Percentiles rank a stretch among this genome's conserved stretches.
phyloP scores from a whole-genome alignment of 2,113 vertebrate genomes.

The Percopsis transmontana region DNA sequence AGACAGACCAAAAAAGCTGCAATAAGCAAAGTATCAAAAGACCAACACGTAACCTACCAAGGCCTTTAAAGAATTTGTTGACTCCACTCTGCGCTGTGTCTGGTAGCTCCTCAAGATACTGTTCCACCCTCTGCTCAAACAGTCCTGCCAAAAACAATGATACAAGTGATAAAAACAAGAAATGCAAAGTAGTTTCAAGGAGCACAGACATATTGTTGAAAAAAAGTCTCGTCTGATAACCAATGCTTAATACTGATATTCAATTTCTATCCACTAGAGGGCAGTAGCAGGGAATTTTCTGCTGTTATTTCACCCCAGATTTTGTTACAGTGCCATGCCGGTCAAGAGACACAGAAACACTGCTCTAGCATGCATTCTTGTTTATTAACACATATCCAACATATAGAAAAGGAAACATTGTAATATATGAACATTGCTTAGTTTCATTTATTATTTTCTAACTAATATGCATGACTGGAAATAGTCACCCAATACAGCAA shows the following conservation, averaged over 20 bases:
- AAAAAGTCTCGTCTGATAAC: constrained; percentile 1
- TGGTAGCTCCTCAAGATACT: constrained; percentile 96
- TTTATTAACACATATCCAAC: too few species aligned
- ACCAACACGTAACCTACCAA: constrained; percentile 82
- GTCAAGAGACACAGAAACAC: too few species aligned
- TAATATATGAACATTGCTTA: too few species aligned
- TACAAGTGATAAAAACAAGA: constrained; percentile 12
- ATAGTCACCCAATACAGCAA: too few species aligned
- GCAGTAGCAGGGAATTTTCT: constrained; percentile 40
- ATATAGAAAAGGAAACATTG: too few species aligned
- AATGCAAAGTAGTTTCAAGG: background rate
- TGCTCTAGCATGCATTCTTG: too few species aligned
- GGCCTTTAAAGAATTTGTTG: constrained; percentile 96
- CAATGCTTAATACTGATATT: too few species aligned
- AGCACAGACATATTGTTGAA: background rate
- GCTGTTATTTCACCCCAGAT: background rate
- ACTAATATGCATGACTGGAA: too few species aligned
- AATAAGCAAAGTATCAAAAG: background rate
- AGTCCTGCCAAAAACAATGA: constrained; percentile 79
- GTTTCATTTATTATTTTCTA: too few species aligned
- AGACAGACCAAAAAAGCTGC: too few species aligned
- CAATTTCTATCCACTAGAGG: constrained; percentile 58
- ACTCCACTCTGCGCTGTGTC: constrained; percentile 97
- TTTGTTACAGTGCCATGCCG: too few species aligned
- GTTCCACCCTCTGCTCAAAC: constrained; percentile 95